phyloP scores from a whole-genome alignment of 2,113 vertebrate genomes.

The Numida meleagris region DNA sequence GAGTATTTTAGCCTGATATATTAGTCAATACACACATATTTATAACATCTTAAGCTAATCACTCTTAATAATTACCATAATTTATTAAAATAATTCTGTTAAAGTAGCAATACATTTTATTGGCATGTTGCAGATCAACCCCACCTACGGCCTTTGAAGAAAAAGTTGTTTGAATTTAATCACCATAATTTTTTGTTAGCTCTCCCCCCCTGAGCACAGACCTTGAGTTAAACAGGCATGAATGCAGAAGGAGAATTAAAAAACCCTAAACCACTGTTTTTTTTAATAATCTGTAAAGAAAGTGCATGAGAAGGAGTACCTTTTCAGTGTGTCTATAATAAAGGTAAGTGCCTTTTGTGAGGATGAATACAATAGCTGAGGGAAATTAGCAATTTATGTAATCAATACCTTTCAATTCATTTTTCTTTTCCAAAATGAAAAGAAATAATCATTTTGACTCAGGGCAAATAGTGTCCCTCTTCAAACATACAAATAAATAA shows the following conservation, averaged over 20 bases:
- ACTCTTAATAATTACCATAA: neutral
- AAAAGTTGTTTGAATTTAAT: neutral
- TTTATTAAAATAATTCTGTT: constrained; percentile 25
- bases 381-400: neutral
- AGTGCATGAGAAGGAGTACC: neutral
- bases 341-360: neutral
- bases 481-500: neutral
- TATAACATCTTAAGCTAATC: neutral
- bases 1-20: neutral
- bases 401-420: neutral
- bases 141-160: constrained; percentile 23
- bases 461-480: neutral
- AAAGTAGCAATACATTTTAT: neutral
- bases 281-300: neutral
- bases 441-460: neutral
- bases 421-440: neutral
- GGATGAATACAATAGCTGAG: neutral
- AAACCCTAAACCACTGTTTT: neutral
- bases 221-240: neutral
- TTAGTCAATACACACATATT: neutral
- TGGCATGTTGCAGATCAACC: neutral
- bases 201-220: constrained; percentile 20
- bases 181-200: neutral
- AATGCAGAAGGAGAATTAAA: constrained; percentile 7
- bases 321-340: neutral